Evolutionary conservation across 2,888 invertebrate genomes (phyloP).

Genomic region (Lepidonotus clava): DNA sequence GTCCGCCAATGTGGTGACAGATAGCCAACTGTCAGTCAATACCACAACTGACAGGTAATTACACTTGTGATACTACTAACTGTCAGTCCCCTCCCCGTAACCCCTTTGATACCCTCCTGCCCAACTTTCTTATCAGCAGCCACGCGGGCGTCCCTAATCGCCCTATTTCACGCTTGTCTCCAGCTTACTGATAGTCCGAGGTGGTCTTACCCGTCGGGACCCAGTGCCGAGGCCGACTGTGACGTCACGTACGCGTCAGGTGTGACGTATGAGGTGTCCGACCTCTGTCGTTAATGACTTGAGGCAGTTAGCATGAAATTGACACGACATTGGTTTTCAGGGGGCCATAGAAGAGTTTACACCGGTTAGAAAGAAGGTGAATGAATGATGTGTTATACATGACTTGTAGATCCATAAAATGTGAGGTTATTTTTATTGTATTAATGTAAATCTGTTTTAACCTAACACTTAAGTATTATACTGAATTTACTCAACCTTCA

Average conservation of each 20-base stretch:
- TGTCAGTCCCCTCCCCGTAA: neutral
- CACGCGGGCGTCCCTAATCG: neutral
- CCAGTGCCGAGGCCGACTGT: neutral
- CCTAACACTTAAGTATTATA: no score
- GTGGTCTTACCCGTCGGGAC: neutral
- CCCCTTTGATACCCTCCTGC: neutral
- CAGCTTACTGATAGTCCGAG: neutral
- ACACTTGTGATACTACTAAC: neutral
- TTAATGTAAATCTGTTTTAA: no score
- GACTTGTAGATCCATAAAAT: no score
- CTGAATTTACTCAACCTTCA: no score
- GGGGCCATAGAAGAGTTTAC: neutral
- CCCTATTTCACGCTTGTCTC: neutral
- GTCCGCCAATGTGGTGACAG: no score
- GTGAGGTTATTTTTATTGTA: no score
- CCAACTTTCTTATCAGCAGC: neutral
- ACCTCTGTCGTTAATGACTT: neutral
- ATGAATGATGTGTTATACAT: no score
- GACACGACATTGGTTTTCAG: neutral
- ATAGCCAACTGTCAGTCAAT: no score
- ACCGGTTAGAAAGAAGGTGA: no score
- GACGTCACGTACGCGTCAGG: conserved; percentile 3
- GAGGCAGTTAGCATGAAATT: conserved; percentile 5
- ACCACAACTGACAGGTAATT: neutral
- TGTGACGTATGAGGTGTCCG: neutral